Percentiles rank a stretch among this genome's conserved stretches.
Evolutionary conservation across 2,113 vertebrate species (phyloP).

Genomic region (Oenanthe melanoleuca): DNA sequence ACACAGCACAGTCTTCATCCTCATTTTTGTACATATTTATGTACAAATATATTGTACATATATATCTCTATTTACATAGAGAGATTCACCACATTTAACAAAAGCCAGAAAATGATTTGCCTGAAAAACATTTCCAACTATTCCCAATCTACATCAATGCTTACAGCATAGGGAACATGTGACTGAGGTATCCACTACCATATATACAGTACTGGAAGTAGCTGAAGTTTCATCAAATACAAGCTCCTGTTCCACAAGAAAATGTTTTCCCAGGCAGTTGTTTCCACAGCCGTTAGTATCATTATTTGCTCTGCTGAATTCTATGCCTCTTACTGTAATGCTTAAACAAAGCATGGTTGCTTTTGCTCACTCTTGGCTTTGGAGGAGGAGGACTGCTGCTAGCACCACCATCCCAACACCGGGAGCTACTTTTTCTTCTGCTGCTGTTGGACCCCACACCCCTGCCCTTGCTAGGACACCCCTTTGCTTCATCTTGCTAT

Average conservation of each 20-base stretch:
- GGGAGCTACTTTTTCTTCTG: too few relatives aligned
- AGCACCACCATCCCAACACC: too few relatives aligned
- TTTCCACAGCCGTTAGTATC: not conserved
- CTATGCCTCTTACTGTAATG: not conserved
- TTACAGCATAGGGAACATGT: fast-evolving
- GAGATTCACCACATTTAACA: not conserved
- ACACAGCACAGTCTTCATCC: not conserved
- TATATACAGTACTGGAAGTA: not conserved
- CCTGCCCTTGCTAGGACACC: too few relatives aligned
- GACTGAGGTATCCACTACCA: not conserved
- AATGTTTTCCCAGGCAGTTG: not conserved
- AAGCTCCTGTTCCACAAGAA: not conserved
- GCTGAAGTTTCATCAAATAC: not conserved
- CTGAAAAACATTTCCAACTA: not conserved
- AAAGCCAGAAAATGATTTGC: not conserved
- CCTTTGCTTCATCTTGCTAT: too few relatives aligned
- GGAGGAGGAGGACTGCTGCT: too few relatives aligned
- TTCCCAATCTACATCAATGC: not conserved
- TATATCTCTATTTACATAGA: not conserved
- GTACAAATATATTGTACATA: too few relatives aligned
- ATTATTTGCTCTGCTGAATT: not conserved
- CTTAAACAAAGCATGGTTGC: not conserved
- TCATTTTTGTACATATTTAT: not conserved
- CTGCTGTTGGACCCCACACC: too few relatives aligned
- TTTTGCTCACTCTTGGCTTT: too few relatives aligned